phyloP scores from a whole-genome alignment of 2,113 vertebrate genomes.

The Spea multiplicata region DNA sequence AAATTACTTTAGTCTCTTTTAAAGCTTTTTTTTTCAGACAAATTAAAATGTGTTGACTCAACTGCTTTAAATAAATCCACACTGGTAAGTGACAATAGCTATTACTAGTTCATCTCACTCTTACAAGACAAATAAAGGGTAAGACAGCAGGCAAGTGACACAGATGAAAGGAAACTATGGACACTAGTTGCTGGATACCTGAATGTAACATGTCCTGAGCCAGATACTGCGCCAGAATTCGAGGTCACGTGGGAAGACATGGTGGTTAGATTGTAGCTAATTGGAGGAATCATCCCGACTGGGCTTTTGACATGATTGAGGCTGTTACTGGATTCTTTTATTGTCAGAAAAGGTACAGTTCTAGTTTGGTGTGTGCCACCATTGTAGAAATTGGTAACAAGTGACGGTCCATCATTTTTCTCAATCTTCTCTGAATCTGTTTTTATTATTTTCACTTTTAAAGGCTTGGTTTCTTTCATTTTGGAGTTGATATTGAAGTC shows the following conservation, averaged over 20 bases:
- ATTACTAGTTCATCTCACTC: too few species aligned
- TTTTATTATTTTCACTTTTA: slow-evolving; percentile 58
- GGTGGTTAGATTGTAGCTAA: slow-evolving; percentile 57
- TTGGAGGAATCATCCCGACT: slow-evolving; percentile 59
- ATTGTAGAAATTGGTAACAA: slow-evolving; percentile 51
- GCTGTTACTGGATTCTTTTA: slow-evolving; percentile 55
- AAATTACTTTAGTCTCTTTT: too few species aligned
- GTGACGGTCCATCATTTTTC: slow-evolving; percentile 52
- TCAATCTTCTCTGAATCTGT: slow-evolving; percentile 55
- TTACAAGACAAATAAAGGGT: too few species aligned
- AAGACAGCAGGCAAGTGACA: too few species aligned
- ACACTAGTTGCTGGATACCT: slow-evolving; percentile 59
- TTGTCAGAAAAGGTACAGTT: slow-evolving; percentile 52
- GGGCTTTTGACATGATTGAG: slow-evolving; percentile 54
- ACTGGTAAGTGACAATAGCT: too few species aligned
- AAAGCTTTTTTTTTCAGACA: too few species aligned
- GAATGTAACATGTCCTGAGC: slow-evolving; percentile 58
- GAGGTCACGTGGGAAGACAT: slow-evolving; percentile 37
- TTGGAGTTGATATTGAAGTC: slow-evolving; percentile 57
- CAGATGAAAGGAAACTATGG: not conserved
- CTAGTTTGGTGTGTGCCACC: slow-evolving; percentile 43
- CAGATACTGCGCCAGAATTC: slow-evolving; percentile 46
- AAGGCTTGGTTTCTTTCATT: slow-evolving; percentile 59
- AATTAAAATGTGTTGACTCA: too few species aligned
- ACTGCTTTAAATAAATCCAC: too few species aligned